Conservation (phyloP, 1,140 invertebrate genomes). For the Meloidogyne chitwoodi region DNA sequence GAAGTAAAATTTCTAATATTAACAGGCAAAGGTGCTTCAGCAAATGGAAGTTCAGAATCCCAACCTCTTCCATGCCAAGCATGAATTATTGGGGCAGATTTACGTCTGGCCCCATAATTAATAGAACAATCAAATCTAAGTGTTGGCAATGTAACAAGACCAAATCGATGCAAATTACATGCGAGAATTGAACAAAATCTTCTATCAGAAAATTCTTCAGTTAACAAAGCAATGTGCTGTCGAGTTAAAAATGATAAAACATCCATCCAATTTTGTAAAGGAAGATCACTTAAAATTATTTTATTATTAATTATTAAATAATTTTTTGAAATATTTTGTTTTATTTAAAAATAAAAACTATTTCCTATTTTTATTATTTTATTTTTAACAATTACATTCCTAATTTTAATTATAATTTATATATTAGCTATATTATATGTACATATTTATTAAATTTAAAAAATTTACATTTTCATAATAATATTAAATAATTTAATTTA, state of each 20-base stretch:
- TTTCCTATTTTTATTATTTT: too few relatives aligned
- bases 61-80: neutral
- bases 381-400: too few relatives aligned
- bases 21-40: neutral
- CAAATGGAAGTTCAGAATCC: neutral
- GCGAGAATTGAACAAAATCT: neutral
- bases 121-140: neutral
- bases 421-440: too few relatives aligned
- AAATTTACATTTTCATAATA: too few relatives aligned
- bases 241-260: neutral
- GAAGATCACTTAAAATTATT: neutral
- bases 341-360: too few relatives aligned
- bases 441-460: too few relatives aligned
- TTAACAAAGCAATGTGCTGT: neutral
- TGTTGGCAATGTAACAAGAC: neutral
- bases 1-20: neutral
- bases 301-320: too few relatives aligned
- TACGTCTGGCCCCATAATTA: neutral
- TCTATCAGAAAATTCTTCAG: neutral
- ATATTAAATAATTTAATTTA: too few relatives aligned
- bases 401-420: too few relatives aligned
- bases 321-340: too few relatives aligned
- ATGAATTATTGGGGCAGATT: neutral
- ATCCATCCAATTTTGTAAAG: neutral
- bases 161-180: neutral